These are phyloP conservation scores for Atherinomorus stipes DNA, from an alignment of 2,113 vertebrate genomes.

Conservation along the genomic window DNA sequence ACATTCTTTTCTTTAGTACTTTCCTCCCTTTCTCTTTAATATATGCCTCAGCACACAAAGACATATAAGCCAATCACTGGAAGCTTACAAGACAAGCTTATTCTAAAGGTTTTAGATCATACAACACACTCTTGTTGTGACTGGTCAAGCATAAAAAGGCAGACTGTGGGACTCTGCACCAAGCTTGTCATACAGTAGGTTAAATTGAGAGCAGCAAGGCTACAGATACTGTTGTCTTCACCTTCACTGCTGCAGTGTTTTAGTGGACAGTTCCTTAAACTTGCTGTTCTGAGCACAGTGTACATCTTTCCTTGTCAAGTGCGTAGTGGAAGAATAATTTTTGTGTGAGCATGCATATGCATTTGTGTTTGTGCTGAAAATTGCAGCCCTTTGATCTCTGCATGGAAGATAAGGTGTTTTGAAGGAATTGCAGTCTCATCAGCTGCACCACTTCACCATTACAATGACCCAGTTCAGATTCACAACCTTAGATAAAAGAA, in stretches of 20 bases:
- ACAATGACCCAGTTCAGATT: constrained; percentile 40
- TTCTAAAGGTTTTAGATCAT: background rate
- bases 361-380: constrained; percentile 14
- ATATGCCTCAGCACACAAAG: constrained; percentile 2
- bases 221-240: background rate
- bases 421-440: constrained; percentile 52
- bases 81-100: constrained; percentile 4
- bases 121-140: background rate
- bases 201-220: background rate
- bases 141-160: background rate
- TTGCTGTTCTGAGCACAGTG: constrained; percentile 6
- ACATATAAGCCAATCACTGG: background rate
- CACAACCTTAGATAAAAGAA: background rate
- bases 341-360: background rate
- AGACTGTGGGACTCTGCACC: background rate
- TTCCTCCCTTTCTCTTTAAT: constrained; percentile 3
- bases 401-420: constrained; percentile 48
- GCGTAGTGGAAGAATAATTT: constrained; percentile 11
- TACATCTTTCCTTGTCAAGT: background rate
- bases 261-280: background rate
- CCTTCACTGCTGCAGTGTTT: background rate
- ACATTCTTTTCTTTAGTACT: background rate
- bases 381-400: constrained; percentile 57
- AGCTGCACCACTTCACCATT: constrained; percentile 37
- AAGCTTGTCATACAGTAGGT: background rate